Evolutionary conservation across 2,113 vertebrate species (phyloP), one percentile per base, ranked within the genome.

Genomic region (Pachycephala philippinensis): DNA sequence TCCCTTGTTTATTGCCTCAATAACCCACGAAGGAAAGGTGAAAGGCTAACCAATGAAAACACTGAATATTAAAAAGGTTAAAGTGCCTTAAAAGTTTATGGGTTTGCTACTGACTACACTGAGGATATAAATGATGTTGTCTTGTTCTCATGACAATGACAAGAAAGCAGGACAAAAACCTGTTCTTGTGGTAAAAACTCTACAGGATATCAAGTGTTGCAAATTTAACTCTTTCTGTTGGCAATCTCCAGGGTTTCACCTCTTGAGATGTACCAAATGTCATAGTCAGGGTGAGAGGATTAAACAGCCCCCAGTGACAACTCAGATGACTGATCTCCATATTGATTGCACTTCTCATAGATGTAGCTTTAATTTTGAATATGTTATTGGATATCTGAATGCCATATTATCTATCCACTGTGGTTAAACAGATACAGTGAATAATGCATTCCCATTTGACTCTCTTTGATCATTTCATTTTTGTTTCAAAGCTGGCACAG

Each of bases 21-120:
- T 72, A 90, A 88, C 45, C 61, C 52, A 50, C 1, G 9, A 77
- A 83, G 47, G 33, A 80, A 94, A 87, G 93, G 89, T 93, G 82
- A 91, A 96, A 95, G 78, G 66, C 40, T 70, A 94, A 82, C 75
- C 68, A 94, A 52, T 60, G 50, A 83, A 91, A 95, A 85, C 31
- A 83, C 19, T 35, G 71, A 90, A 90, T 93, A 96, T 84, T 96
- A 70, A 94, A 95, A 95, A 96, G 45, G 64, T 90, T 94, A 72
- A 93, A 94, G 66, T 79, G 65, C 65, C 81, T 87, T 69, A 59
- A 65, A 91, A 85, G 75, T 94, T 84, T 76, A 61, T 44, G 39
- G 30, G 22, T 94, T 93, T 88, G 57, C 39, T 76, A 13, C 53
- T 65, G 45, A 80, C 57, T 96, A 56, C 59, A 47, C 31, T 70